These are phyloP conservation scores for Lepidurus arcticus DNA, from an alignment of 1,140 invertebrate species.

Conservation along the genomic window DNA sequence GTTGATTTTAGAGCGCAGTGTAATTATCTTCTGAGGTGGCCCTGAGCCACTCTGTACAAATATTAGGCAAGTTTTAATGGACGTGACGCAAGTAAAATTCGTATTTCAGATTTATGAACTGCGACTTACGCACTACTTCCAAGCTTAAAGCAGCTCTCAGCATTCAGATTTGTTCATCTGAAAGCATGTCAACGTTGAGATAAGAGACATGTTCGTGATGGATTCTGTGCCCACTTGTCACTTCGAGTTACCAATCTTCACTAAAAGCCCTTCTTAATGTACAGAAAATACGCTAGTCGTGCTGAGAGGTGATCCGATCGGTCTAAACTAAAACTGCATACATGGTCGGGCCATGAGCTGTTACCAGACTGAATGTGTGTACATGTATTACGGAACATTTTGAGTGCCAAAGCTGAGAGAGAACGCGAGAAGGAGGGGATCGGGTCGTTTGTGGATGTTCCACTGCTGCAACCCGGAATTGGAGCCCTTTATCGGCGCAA, in stretches of 20 bases:
- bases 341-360: not conserved
- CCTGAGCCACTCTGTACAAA: not conserved
- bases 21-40: not conserved
- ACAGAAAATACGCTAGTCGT: not conserved
- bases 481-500: not conserved
- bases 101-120: not conserved
- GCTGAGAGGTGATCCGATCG: not conserved
- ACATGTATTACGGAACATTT: not conserved
- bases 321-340: not conserved
- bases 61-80: not conserved
- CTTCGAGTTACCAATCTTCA: not conserved
- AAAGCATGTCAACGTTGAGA: not conserved
- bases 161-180: not conserved
- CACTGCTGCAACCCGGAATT: conserved; percentile 2
- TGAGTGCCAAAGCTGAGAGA: not conserved
- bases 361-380: not conserved
- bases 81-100: not conserved
- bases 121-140: not conserved
- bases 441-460: not conserved
- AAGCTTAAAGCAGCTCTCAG: not conserved
- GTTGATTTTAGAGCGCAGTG: not conserved
- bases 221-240: not conserved
- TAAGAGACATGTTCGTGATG: not conserved
- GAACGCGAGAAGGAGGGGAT: not conserved
- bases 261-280: not conserved